phyloP scores from a whole-genome alignment of 2,113 vertebrate species.

The Notarius lentiginosus region DNA sequence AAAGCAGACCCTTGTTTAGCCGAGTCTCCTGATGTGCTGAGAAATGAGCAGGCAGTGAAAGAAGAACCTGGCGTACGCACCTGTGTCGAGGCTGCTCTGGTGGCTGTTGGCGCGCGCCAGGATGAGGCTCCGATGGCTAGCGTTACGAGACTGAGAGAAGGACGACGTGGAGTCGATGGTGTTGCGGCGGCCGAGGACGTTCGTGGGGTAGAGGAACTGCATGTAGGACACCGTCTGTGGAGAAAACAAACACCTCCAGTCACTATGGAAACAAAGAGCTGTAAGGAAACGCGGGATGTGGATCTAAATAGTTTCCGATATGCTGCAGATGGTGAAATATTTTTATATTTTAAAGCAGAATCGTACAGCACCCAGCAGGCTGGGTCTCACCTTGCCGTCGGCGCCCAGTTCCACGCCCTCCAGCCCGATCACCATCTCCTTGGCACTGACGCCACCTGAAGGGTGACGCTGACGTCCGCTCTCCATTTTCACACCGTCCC shows the following conservation, averaged over 20 bases:
- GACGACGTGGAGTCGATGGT: slow-evolving; percentile 96
- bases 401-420: slow-evolving; percentile 97
- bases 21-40: neutral
- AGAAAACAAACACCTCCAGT: neutral
- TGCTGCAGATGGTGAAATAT: too few relatives aligned
- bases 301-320: too few relatives aligned
- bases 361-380: neutral
- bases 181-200: slow-evolving; percentile 88
- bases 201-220: slow-evolving; percentile 94
- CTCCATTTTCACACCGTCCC: slow-evolving; percentile 86
- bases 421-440: slow-evolving; percentile 91
- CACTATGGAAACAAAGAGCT: neutral
- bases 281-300: too few relatives aligned
- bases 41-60: slow-evolving; percentile 26
- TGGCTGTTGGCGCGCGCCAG: slow-evolving; percentile 91
- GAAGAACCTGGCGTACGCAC: slow-evolving; percentile 63
- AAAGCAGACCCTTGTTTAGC: slow-evolving; percentile 5
- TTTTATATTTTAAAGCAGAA: too few relatives aligned
- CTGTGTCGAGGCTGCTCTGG: slow-evolving; percentile 94
- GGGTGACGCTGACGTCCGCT: slow-evolving; percentile 88
- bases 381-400: slow-evolving; percentile 87
- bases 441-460: slow-evolving; percentile 85
- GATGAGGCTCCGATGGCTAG: slow-evolving; percentile 94
- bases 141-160: slow-evolving; percentile 89
- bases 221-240: slow-evolving; percentile 94